Conservation (phyloP, 2,797 vertebrate species). For the Odontamblyopus lacepedii region DNA sequence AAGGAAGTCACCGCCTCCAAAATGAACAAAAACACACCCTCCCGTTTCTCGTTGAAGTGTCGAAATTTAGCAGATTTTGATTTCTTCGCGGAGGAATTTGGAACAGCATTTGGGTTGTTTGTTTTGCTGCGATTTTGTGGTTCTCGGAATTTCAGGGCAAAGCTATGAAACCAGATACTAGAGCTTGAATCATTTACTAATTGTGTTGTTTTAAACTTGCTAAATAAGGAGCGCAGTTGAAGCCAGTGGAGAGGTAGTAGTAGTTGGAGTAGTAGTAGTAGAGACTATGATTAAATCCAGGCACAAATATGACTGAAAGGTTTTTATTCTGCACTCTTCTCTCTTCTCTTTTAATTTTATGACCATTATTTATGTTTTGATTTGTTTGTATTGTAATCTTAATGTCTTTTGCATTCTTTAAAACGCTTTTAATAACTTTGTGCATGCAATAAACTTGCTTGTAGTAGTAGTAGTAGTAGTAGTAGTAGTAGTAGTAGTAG, state of each 20-base stretch:
- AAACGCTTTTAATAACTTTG: no score
- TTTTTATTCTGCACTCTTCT: no score
- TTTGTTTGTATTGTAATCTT: no score
- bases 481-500: no score
- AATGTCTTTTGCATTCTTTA: no score
- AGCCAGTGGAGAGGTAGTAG: no score
- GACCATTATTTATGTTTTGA: no score
- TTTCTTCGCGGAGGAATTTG: constrained; percentile 48
- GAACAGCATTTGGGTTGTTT: constrained; percentile 44
- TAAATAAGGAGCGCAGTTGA: not conserved
- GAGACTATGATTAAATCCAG: no score
- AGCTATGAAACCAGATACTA: not conserved
- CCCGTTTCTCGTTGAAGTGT: constrained; percentile 54
- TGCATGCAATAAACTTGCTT: no score
- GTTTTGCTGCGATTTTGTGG: constrained; percentile 30
- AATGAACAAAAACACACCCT: constrained; percentile 38
- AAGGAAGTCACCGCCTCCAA: constrained; percentile 31
- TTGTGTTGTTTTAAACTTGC: constrained; percentile 3
- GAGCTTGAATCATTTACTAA: not conserved
- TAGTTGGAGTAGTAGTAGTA: not conserved
- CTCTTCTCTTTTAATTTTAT: no score
- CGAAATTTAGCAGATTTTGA: constrained; percentile 53
- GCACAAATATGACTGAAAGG: no score
- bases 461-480: no score
- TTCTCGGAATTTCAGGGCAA: not conserved